phyloP scores from a whole-genome alignment of 37 sponge, comb jelly and placozoan genomes.

The Cliona cf. orientalis region DNA sequence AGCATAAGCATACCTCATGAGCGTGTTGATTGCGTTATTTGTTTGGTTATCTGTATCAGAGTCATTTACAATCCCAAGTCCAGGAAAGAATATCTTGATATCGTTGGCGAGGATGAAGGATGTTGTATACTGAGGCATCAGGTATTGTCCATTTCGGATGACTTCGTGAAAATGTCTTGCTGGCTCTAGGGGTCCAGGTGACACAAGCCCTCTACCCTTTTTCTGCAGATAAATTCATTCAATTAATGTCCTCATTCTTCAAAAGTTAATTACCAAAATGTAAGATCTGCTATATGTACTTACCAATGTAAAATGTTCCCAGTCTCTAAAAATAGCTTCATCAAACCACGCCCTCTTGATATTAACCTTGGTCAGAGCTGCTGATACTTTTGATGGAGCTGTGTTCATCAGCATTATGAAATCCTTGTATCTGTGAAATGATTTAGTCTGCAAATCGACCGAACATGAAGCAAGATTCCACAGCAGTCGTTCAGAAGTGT shows the following conservation, averaged over 20 bases:
- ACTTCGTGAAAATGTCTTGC: conserved; percentile 1
- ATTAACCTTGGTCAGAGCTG: conserved; percentile 21
- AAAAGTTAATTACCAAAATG: background rate
- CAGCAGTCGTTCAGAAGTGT: background rate
- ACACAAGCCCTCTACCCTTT: conserved; percentile 7
- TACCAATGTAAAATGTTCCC: conserved; percentile 18
- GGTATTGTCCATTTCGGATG: conserved; percentile 9
- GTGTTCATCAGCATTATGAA: conserved; percentile 10
- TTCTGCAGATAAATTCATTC: no score
- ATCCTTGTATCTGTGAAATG: background rate
- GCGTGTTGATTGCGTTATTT: background rate
- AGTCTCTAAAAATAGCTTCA: conserved; percentile 11
- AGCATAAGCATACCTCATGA: conserved; percentile 38
- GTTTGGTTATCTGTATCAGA: background rate
- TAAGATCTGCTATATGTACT: background rate
- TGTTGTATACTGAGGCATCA: conserved; percentile 15
- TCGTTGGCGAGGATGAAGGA: conserved; percentile 21
- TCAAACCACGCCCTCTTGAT: conserved; percentile 21
- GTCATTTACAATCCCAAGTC: conserved; percentile 1
- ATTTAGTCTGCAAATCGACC: conserved; percentile 7
- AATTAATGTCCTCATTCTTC: background rate
- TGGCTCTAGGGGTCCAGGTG: conserved; percentile 29
- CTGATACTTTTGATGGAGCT: conserved; percentile 3
- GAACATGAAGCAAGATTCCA: conserved; percentile 22
- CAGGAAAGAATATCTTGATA: conserved; percentile 19